A percentile compares a stretch with the other conserved stretches of the same genome.
Conservation (phyloP, 2,888 invertebrate genomes). For the Smittia sp. region DNA sequence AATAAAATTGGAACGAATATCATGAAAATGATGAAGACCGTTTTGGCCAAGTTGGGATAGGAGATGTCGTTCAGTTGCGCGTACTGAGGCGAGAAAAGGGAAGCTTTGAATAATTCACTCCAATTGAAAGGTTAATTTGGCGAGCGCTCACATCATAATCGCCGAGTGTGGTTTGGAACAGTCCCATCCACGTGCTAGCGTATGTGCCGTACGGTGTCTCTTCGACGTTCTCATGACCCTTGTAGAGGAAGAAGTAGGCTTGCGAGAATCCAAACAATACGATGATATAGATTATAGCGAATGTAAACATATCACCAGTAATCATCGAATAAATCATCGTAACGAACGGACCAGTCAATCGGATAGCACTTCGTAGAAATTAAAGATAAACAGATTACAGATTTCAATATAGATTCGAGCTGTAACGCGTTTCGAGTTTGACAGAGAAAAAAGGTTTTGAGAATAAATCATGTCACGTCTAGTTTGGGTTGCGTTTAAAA, state of each 20-base stretch:
- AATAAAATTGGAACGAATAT: conserved; percentile 94
- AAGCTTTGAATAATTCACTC: neutral
- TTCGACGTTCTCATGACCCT: conserved; percentile 55
- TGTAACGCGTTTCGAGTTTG: neutral
- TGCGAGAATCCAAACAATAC: conserved; percentile 95
- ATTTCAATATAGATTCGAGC: neutral
- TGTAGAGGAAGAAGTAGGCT: conserved; percentile 92
- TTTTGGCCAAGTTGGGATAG: conserved; percentile 88
- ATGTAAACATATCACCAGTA: conserved; percentile 97
- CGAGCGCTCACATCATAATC: conserved; percentile 76
- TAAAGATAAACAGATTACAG: conserved; percentile 25
- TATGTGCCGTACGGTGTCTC: conserved; percentile 34
- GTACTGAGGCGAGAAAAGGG: conserved; percentile 66
- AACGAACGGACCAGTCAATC: conserved; percentile 85
- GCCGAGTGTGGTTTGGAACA: conserved; percentile 96
- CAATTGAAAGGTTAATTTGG: conserved; percentile 16
- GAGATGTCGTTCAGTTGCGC: conserved; percentile 84
- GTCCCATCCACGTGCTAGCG: conserved; percentile 91
- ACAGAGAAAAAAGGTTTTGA: conserved; percentile 28
- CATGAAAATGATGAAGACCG: conserved; percentile 97
- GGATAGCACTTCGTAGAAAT: conserved; percentile 4
- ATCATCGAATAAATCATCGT: conserved; percentile 99
- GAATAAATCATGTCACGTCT: conserved; percentile 38
- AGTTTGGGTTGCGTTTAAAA: conserved; percentile 35
- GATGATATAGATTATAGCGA: conserved; percentile 94